These are phyloP conservation scores for Disparrhopalites patrizii DNA, from an alignment of 2,888 invertebrate species.

Conservation along the genomic window DNA sequence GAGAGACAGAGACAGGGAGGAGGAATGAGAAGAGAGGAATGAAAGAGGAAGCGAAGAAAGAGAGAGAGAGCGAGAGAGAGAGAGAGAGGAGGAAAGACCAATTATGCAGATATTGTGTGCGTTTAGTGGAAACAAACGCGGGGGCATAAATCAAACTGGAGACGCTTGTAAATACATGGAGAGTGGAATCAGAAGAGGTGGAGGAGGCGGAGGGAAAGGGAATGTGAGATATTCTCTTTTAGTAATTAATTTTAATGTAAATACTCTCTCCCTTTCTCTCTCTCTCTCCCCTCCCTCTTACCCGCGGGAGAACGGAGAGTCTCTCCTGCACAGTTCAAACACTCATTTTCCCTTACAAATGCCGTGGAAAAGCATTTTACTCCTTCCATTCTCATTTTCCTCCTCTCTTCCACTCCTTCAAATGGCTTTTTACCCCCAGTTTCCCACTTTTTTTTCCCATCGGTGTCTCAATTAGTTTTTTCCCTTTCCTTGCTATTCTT, in stretches of 20 bases:
- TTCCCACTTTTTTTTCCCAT: too few relatives aligned
- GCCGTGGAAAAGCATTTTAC: too few relatives aligned
- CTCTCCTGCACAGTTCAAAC: too few relatives aligned
- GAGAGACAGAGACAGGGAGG: conserved; percentile 3
- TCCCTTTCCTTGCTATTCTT: too few relatives aligned
- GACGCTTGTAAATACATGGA: neutral
- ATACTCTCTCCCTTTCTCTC: neutral
- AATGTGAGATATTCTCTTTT: neutral
- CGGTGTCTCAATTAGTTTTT: too few relatives aligned
- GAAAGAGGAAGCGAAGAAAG: too few relatives aligned
- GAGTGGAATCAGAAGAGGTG: neutral
- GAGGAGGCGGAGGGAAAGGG: neutral
- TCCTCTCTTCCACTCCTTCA: too few relatives aligned
- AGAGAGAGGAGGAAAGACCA: conserved; percentile 35
- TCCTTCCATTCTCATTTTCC: too few relatives aligned
- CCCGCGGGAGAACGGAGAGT: too few relatives aligned
- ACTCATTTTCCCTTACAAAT: too few relatives aligned
- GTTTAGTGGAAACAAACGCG: conserved; percentile 40
- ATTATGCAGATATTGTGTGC: conserved; percentile 40
- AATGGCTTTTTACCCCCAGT: neutral
- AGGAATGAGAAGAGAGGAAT: neutral
- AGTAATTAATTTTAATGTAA: neutral
- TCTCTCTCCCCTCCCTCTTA: too few relatives aligned
- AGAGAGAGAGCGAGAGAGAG: neutral
- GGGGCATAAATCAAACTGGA: conserved; percentile 39